Evolutionary conservation across 2,797 vertebrate genomes (phyloP), one percentile per base, ranked within the genome.

Genomic region (Liparis tanakae): DNA sequence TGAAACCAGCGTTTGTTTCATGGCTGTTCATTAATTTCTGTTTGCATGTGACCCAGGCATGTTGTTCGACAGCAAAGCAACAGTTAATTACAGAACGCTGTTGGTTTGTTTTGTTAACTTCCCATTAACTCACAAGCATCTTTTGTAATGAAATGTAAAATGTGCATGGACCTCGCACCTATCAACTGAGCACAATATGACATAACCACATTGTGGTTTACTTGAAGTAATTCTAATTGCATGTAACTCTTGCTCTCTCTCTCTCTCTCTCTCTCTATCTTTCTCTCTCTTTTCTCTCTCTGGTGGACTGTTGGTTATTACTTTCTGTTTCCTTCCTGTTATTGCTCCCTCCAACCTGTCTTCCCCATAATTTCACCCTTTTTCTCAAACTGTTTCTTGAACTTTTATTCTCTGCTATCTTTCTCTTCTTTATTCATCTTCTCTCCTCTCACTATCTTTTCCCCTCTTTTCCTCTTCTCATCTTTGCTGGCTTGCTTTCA

Each of bases 171-270:
- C 74, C 62, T 46, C 34, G 66, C 87, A 65, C 72, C 73, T 76
- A 61, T 88, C 79, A 78, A 78, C 88, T 84, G 86, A 90, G 78
- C 88, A 59, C 76, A 80, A 82, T 89, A 82, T 92, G 87, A 91
- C 74, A 80, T 91, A 91, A 93, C 90, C 84, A 81, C 92, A 95
- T 95, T 96, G 95, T 96, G 93, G 86, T 86, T 68, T 78, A 95
- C 92, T 82, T 93, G 91, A 91, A 91, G 89, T 94, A 93, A 94
- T 93, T 95, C 95, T 97, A 98, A 98, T 97, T 93, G 97, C 97
- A 99, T 97, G 97, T 98, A 93, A 96, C 85, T 94, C 89, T 93
- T 88, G 90, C 91, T 94, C 95, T 95, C 94, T 95, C 88, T 95
- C 91, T 85, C 81, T 81, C 72, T 85, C 44, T 85, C 70, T 80